A percentile compares a stretch with the other conserved stretches of the same genome.
Evolutionary conservation across 2,888 invertebrate genomes (phyloP).

Genomic region (Malthinus seriepunctatus): DNA sequence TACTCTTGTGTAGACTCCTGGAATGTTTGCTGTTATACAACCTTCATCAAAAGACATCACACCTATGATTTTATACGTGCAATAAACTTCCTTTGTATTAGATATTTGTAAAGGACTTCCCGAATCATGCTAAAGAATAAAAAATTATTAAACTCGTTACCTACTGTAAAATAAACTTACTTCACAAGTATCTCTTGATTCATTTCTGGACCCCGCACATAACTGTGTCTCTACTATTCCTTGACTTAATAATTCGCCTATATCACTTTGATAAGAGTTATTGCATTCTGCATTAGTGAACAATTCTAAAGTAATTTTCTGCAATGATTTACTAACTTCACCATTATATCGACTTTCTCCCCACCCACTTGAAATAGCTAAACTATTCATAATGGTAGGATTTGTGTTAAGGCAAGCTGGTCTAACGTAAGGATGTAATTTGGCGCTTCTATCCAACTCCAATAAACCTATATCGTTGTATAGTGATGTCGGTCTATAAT

Average conservation of each 20-base stretch:
- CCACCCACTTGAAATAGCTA: slow-evolving; percentile 56
- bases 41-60: slow-evolving; percentile 53
- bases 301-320: slow-evolving; percentile 54
- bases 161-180: slow-evolving; percentile 34
- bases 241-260: slow-evolving; percentile 35
- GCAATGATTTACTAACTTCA: slow-evolving; percentile 41
- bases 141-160: background rate
- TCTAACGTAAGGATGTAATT: slow-evolving; percentile 50
- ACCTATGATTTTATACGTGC: slow-evolving; percentile 49
- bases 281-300: slow-evolving; percentile 47
- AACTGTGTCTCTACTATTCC: slow-evolving; percentile 56
- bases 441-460: slow-evolving; percentile 46
- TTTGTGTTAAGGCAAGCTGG: slow-evolving; percentile 54
- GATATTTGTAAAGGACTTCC: slow-evolving; percentile 45
- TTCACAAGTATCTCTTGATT: slow-evolving; percentile 56
- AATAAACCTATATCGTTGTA: slow-evolving; percentile 60
- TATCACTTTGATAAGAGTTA: background rate
- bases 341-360: slow-evolving; percentile 55
- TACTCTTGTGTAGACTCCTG: slow-evolving; percentile 55
- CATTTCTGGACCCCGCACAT: slow-evolving; percentile 56
- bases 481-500: slow-evolving; percentile 47
- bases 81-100: background rate
- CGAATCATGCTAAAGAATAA: slow-evolving; percentile 59
- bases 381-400: background rate
- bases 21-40: slow-evolving; percentile 47